Percentiles rank a stretch among this genome's conserved stretches.
phyloP scores from a whole-genome alignment of 2,888 invertebrate genomes.

The Spatulosminthurus flaviceps region DNA sequence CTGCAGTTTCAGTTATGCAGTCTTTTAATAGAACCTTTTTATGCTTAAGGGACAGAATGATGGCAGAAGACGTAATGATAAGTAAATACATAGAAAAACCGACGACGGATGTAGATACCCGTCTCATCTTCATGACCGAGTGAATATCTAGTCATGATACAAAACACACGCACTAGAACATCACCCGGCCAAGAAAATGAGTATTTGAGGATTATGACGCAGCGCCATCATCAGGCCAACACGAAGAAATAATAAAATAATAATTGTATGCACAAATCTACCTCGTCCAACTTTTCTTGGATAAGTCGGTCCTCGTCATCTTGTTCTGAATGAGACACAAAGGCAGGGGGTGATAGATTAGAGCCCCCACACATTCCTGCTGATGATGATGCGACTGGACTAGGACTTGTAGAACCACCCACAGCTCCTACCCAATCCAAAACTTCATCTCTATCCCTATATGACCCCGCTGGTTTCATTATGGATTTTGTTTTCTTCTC shows the following conservation, averaged over 20 bases:
- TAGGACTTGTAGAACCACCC: neutral
- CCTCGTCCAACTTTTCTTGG: constrained; percentile 39
- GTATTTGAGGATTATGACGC: too few species aligned
- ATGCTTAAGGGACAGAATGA: too few species aligned
- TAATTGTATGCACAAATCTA: neutral
- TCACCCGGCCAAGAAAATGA: constrained; percentile 65
- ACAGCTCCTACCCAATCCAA: constrained; percentile 21
- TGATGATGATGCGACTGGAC: neutral
- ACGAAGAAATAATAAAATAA: neutral
- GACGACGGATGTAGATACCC: neutral
- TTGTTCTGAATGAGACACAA: neutral
- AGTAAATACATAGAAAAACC: too few species aligned
- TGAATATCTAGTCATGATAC: constrained; percentile 68
- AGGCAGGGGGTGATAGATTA: neutral
- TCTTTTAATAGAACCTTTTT: too few species aligned
- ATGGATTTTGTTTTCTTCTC: constrained; percentile 41
- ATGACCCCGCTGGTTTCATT: constrained; percentile 33
- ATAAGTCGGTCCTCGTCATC: constrained; percentile 31
- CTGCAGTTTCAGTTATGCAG: neutral
- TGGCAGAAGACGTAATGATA: too few species aligned
- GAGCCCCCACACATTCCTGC: neutral
- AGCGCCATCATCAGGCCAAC: neutral
- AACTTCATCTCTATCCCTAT: neutral
- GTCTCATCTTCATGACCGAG: constrained; percentile 65
- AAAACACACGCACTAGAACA: constrained; percentile 65